Evolutionary conservation across 2,113 vertebrate species (phyloP).

Genomic region (Oncorhynchus clarkii): DNA sequence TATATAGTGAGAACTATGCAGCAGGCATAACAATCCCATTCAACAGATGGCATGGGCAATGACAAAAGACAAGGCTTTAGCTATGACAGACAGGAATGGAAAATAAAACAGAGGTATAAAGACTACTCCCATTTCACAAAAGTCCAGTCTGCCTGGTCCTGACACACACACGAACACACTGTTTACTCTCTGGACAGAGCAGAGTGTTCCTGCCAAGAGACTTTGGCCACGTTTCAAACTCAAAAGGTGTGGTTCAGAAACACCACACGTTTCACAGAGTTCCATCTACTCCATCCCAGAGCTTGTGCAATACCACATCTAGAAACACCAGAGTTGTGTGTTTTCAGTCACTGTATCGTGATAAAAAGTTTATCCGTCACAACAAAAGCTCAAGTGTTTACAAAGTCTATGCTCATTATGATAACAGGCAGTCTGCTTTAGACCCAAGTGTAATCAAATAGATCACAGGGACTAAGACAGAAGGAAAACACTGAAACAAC

Average conservation of each 20-base stretch:
- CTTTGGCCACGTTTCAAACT: constrained; percentile 30
- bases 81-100: constrained; percentile 1
- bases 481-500: too few species aligned
- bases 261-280: not conserved
- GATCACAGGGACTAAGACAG: not conserved
- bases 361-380: not conserved
- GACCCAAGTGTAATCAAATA: not conserved
- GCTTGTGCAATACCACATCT: not conserved
- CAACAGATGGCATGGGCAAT: constrained; percentile 16
- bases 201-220: constrained; percentile 18
- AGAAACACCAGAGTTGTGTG: not conserved
- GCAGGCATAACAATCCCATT: not conserved
- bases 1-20: too few species aligned
- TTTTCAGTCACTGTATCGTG: not conserved
- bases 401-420: too few species aligned
- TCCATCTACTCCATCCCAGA: not conserved
- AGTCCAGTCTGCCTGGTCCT: not conserved
- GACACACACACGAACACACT: not conserved
- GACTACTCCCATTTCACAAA: constrained; percentile 15
- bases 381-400: too few species aligned
- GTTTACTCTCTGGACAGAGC: constrained; percentile 8
- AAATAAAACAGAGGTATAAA: not conserved
- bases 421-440: too few species aligned
- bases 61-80: constrained; percentile 1
- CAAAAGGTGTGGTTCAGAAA: constrained; percentile 12